Conservation (phyloP, 2,113 vertebrate species). For the Dasyornis broadbenti region DNA sequence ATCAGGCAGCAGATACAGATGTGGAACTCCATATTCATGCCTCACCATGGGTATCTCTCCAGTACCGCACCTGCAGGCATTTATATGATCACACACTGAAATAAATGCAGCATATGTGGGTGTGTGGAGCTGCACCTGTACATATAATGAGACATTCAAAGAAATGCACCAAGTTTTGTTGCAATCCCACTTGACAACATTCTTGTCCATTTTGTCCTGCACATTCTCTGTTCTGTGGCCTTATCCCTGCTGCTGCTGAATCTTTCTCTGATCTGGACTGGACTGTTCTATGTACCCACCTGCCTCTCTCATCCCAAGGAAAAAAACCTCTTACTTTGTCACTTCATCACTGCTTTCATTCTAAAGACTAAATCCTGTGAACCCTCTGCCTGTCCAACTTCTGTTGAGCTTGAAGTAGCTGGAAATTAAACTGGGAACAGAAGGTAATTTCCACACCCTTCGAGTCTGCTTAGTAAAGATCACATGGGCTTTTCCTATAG, state of each 20-base stretch:
- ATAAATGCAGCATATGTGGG: conserved; percentile 7
- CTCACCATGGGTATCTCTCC: conserved; percentile 35
- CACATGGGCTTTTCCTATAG: not conserved
- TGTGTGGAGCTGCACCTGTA: conserved; percentile 48
- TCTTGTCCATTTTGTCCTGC: not conserved
- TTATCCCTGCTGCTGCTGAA: not conserved
- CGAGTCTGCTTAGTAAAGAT: not conserved
- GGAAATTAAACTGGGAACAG: not conserved
- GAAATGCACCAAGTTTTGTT: conserved; percentile 3
- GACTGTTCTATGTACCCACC: not conserved
- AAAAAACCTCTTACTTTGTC: not conserved
- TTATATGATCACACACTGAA: conserved; percentile 35
- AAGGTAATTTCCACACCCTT: not conserved
- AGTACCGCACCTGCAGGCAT: conserved; percentile 43
- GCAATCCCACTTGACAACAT: not conserved
- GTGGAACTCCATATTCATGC: conserved; percentile 53
- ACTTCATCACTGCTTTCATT: not conserved
- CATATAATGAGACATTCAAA: conserved; percentile 10
- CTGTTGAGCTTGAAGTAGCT: not conserved
- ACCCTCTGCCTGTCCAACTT: not conserved
- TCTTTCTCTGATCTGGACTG: not conserved
- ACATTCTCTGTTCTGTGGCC: not conserved
- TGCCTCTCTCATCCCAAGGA: not conserved
- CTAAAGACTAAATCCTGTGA: not conserved
- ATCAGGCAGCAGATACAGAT: conserved; percentile 35